Evolutionary conservation across 2,797 vertebrate species (phyloP), one percentile per base, ranked within the genome.

Genomic region (Sphenopsis melanotis): DNA sequence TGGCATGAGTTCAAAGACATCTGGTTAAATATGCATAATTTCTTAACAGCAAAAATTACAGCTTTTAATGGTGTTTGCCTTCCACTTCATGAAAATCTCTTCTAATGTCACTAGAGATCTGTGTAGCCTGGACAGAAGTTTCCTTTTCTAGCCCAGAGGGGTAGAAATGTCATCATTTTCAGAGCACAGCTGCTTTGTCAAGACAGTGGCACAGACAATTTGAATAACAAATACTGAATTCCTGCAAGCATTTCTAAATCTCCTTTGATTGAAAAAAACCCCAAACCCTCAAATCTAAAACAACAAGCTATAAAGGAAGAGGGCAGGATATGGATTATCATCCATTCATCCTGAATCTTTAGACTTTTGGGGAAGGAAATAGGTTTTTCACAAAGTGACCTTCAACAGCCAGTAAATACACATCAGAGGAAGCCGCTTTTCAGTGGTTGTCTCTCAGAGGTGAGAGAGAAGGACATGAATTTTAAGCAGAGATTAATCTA

Each of bases 11-110:
- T 96, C 94, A 97, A 96, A 97, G 89, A 83, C 86, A 94, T 86
- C 72, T 71, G 72, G 91, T 93, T 95, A 97, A 97, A 95, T 96
- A 96, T 90, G 92, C 95, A 95, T 89, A 86, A 93, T 91, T 95
- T 91, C 87, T 95, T 94, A 95, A 93, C 83, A 86, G 89, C 70
- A 90, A 95, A 96, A 96, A 95, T 96, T 95, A 88, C 78, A 86
- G 88, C 85, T 89, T 91, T 94, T 92, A 95, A 89, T 92, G 86
- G 50, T 90, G 83, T 94, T 97, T 96, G 93, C 78, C 34, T 95
- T 93, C 71, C 63, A 74, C 97, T 96, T 89, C 74, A 90, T 77
- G 94, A 94, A 93, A 97, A 95, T 91, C 88, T 81, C 92, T 80
- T 94, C 83, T 95, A 92, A 93, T 84, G 90, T 84, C 87, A 72